These are phyloP conservation scores for Vidua macroura DNA, from an alignment of 2,113 vertebrate species.

Conservation along the genomic window DNA sequence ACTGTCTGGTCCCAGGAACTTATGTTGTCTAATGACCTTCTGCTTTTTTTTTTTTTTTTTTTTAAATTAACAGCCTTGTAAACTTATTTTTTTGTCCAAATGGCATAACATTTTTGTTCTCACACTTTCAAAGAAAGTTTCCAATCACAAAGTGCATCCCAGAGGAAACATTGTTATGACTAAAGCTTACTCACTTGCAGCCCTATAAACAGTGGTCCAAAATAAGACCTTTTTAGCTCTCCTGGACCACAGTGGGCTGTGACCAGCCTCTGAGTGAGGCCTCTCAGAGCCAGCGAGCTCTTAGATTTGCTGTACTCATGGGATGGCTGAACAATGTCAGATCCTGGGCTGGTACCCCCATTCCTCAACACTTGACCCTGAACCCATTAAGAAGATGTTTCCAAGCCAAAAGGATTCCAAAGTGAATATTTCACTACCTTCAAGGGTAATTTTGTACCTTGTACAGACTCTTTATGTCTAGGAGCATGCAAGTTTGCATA, in stretches of 20 bases:
- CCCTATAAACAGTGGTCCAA: background rate
- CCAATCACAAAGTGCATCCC: rapidly evolving
- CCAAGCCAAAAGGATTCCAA: background rate
- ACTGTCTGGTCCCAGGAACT: background rate
- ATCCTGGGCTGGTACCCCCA: background rate
- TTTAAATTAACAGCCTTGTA: background rate
- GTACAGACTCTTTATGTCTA: background rate
- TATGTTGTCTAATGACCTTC: background rate
- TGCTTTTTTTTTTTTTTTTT: background rate
- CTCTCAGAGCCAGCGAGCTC: background rate
- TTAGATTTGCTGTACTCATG: background rate
- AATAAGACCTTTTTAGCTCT: background rate
- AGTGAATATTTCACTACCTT: background rate
- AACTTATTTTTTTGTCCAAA: background rate
- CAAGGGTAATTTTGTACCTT: background rate
- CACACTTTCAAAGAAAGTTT: background rate
- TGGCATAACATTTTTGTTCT: background rate
- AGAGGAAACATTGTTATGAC: background rate
- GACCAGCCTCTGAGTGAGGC: background rate
- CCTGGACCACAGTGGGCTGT: background rate
- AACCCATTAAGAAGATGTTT: too few relatives aligned
- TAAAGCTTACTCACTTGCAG: background rate
- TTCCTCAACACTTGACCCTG: rapidly evolving
- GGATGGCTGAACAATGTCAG: rapidly evolving
- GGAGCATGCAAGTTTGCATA: background rate